These are phyloP conservation scores for Onchidella celtica DNA, from an alignment of 2,888 invertebrate species.

Conservation along the genomic window DNA sequence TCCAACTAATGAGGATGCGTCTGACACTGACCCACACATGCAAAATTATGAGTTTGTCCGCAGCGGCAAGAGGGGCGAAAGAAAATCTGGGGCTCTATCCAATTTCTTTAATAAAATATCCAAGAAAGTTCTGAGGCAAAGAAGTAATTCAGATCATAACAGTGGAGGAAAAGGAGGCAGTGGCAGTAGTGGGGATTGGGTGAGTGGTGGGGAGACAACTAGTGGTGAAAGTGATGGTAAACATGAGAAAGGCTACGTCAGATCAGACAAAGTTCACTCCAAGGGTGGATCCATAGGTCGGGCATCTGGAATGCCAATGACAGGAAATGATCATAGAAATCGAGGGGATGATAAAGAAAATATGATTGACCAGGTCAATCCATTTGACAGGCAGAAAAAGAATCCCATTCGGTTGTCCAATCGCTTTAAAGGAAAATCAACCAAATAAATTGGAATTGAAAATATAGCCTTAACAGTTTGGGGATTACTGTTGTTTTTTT, in stretches of 20 bases:
- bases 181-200: neutral
- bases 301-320: neutral
- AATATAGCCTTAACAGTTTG: no score
- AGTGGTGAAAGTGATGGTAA: neutral
- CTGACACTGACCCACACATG: neutral
- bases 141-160: conserved; percentile 54
- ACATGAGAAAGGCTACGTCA: neutral
- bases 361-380: conserved; percentile 9
- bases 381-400: conserved; percentile 42
- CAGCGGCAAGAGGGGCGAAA: conserved; percentile 57
- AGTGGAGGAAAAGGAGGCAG: neutral
- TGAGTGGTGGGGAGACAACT: neutral
- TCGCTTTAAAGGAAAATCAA: conserved; percentile 37
- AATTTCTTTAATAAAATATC: conserved; percentile 70
- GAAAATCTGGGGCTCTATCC: conserved; percentile 61
- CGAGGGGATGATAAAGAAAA: conserved; percentile 31
- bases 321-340: neutral
- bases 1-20: conserved; percentile 44
- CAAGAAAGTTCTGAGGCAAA: conserved; percentile 66
- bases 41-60: conserved; percentile 8
- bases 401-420: conserved; percentile 44
- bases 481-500: no score
- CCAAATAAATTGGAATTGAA: conserved; percentile 34
- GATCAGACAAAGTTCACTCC: neutral
- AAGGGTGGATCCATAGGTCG: neutral